These are phyloP conservation scores for Melanaphis sacchari DNA, from an alignment of 1,140 invertebrate species.

Conservation along the genomic window DNA sequence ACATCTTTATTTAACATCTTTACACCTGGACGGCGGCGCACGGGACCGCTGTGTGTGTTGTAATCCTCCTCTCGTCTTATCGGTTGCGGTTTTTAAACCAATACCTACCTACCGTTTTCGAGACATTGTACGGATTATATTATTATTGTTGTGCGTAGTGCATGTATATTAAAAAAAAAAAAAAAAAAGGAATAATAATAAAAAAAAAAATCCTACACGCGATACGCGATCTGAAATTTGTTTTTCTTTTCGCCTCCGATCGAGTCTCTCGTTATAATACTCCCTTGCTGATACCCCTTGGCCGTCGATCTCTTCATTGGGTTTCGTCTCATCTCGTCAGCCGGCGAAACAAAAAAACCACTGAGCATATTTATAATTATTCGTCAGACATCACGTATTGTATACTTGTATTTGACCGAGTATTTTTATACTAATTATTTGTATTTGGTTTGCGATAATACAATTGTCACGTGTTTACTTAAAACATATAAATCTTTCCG, in stretches of 20 bases:
- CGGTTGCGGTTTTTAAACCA: conserved; percentile 57
- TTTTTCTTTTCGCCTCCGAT: conserved; percentile 32
- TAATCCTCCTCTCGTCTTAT: conserved; percentile 47
- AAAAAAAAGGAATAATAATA: conserved; percentile 23
- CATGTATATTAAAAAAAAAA: neutral
- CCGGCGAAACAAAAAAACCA: neutral
- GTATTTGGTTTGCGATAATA: neutral
- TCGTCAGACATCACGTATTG: neutral
- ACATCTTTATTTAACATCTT: conserved; percentile 56
- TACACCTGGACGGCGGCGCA: conserved; percentile 53
- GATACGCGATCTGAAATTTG: conserved; percentile 25
- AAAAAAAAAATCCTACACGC: neutral
- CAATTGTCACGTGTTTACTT: neutral
- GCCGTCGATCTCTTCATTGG: neutral
- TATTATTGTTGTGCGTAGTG: neutral
- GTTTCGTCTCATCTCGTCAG: too few relatives aligned
- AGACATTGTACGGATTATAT: conserved; percentile 8
- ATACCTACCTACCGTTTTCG: conserved; percentile 37
- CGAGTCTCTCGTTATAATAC: neutral
- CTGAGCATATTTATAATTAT: too few relatives aligned
- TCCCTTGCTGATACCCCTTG: neutral
- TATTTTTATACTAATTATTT: conserved; percentile 2
- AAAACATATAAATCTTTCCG: neutral
- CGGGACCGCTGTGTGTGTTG: neutral
- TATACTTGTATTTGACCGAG: neutral